Base-by-base conservation (phyloP, 2,797 vertebrate genomes). In the Sciurus vulgaris region DNA sequence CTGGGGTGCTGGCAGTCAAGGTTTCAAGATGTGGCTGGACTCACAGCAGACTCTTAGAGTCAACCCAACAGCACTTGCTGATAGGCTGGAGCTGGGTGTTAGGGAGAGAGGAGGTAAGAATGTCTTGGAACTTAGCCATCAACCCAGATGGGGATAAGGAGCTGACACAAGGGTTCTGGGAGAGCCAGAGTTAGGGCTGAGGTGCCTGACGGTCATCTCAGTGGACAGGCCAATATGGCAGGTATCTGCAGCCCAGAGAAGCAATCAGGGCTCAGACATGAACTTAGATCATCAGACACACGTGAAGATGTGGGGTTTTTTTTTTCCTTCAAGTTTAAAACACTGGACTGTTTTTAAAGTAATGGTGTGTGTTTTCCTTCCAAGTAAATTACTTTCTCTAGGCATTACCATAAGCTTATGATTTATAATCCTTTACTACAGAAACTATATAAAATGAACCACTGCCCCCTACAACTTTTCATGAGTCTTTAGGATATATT, bases 31-130 rank as follows among this genome's bases (percentile, higher is more conserved):
- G 11, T 51, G 14, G 41, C n/a, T 26, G 7, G 77, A 35, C 38
- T 78, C 47, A 83, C 74, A 17, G 56, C 41, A 83, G 82, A 91
- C 59, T 86, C 30, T 67, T 15, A 93, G 86, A 95, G 15, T 78
- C 61, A 86, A 63, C 47, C 4, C 54, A 86, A 63, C 5, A 79
- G 51, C 65, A 74, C 51, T 67, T 91, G 69, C 11, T 73, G 44
- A 47, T 14, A 51, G 56, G 44, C 22, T 89, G 11, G 59, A 79
- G 12, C 3, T 59, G 88, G 54, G 28, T 63, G 35, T 33, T 38
- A 94, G 82, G 28, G 33, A 87, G 33, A 94, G 51, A 77, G 15
- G 33, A 78, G 79, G 35, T 56, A 81, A 79, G 22, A 59, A 72
- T 79, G 18, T 44, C 18, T 79, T 74, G 30, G n/a, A 89, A 47